Evolutionary conservation across 2,888 invertebrate genomes (phyloP).

Genomic region (Pheosia gnoma): DNA sequence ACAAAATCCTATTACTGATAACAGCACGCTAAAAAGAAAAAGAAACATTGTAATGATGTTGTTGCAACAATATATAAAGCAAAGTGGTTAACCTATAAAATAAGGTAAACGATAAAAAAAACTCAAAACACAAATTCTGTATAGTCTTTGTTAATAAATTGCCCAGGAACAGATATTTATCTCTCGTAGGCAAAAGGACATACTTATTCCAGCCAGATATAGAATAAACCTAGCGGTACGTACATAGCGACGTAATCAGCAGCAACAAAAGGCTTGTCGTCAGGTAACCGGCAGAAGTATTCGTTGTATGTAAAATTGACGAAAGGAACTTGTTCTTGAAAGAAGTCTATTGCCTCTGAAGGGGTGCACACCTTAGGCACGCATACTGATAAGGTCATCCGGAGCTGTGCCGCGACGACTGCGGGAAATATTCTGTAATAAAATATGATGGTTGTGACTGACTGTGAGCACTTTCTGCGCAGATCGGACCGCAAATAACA

Average conservation of each 20-base stretch:
- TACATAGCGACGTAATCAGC: conserved; percentile 64
- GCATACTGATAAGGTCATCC: conserved; percentile 48
- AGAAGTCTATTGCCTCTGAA: conserved; percentile 45
- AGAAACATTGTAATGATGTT: background rate
- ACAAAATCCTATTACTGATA: conserved; percentile 48
- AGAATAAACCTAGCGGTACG: conserved; percentile 28
- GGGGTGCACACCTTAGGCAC: conserved; percentile 56
- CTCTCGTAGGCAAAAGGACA: no score
- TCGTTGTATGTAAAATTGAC: conserved; percentile 50
- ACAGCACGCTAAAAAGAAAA: conserved; percentile 52
- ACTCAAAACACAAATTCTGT: no score
- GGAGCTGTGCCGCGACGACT: conserved; percentile 13
- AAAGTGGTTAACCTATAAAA: background rate
- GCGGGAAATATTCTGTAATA: conserved; percentile 46
- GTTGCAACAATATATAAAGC: no score
- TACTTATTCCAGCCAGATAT: no score
- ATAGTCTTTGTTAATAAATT: no score
- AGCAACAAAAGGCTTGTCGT: conserved; percentile 56
- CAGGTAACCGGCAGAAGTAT: conserved; percentile 58
- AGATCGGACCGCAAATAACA: no score
- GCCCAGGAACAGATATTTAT: no score
- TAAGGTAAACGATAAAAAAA: background rate
- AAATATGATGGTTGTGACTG: background rate
- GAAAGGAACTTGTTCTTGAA: conserved; percentile 32
- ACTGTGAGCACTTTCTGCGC: no score